phyloP scores from a whole-genome alignment of 2,888 invertebrate genomes.

The Drosophila neotestacea region DNA sequence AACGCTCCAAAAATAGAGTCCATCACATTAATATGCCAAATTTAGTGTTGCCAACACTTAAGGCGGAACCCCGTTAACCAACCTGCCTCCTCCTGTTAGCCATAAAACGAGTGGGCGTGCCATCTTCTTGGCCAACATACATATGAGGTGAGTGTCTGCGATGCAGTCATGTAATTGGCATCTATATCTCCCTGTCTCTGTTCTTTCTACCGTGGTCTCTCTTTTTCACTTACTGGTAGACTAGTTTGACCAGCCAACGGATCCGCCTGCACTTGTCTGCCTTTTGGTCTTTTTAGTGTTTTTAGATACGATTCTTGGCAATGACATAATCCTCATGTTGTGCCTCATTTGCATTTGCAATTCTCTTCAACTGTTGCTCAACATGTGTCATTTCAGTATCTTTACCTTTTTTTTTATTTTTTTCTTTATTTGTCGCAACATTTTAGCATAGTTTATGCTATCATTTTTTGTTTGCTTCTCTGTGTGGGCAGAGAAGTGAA shows the following conservation, averaged over 20 bases:
- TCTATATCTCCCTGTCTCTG: slow-evolving; percentile 12
- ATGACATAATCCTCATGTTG: slow-evolving; percentile 65
- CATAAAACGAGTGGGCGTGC: slow-evolving; percentile 37
- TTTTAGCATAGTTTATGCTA: slow-evolving; percentile 55
- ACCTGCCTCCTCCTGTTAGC: background rate
- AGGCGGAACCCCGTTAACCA: background rate
- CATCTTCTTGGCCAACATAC: slow-evolving; percentile 46
- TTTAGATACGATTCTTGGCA: slow-evolving; percentile 49
- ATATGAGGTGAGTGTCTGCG: slow-evolving; percentile 44
- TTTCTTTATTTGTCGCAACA: slow-evolving; percentile 16
- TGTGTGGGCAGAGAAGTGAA: slow-evolving; percentile 41
- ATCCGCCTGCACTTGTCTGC: slow-evolving; percentile 66
- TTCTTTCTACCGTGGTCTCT: background rate
- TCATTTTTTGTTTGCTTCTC: slow-evolving; percentile 12
- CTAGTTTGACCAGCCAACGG: slow-evolving; percentile 62
- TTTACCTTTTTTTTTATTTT: slow-evolving; percentile 26
- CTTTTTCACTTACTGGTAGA: slow-evolving; percentile 30
- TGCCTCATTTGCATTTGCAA: slow-evolving; percentile 52
- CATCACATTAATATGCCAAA: slow-evolving; percentile 68
- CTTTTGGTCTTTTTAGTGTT: slow-evolving; percentile 19
- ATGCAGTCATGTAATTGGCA: slow-evolving; percentile 76
- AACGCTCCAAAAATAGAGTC: slow-evolving; percentile 67
- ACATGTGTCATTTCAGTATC: slow-evolving; percentile 49
- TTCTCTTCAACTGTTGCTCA: slow-evolving; percentile 36
- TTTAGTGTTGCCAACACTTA: slow-evolving; percentile 61